Evolutionary conservation across 2,888 invertebrate genomes (phyloP).

Genomic region (Stenodera caucasica): DNA sequence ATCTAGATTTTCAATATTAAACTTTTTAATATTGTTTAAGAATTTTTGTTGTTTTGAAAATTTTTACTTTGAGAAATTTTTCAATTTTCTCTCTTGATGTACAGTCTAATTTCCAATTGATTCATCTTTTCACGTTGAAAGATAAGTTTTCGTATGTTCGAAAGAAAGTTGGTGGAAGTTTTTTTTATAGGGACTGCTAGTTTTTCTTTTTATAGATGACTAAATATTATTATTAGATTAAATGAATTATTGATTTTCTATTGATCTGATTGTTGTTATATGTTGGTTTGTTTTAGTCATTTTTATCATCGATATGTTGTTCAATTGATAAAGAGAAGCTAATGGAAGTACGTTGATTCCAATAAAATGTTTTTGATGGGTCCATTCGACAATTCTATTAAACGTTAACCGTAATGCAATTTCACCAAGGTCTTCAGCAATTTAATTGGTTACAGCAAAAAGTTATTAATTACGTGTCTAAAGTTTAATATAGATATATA

Average conservation of each 20-base stretch:
- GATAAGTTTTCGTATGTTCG: background rate
- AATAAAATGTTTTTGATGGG: slow-evolving; percentile 42
- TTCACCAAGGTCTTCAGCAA: slow-evolving; percentile 37
- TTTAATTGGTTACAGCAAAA: slow-evolving; percentile 39
- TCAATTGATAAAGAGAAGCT: slow-evolving; percentile 15
- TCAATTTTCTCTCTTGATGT: background rate
- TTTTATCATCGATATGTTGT: slow-evolving; percentile 23
- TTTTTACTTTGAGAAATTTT: background rate
- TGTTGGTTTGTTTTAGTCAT: slow-evolving; percentile 1
- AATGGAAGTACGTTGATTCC: slow-evolving; percentile 34
- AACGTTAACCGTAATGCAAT: slow-evolving; percentile 40
- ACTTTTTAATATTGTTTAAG: background rate
- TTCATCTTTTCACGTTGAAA: background rate
- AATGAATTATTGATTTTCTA: too few species aligned
- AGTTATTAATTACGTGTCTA: slow-evolving; percentile 41
- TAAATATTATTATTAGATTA: background rate
- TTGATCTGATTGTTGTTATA: too few species aligned
- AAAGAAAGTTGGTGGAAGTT: background rate
- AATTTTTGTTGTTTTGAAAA: background rate
- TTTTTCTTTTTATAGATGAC: background rate
- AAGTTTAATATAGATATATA: slow-evolving; percentile 36
- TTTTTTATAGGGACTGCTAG: background rate
- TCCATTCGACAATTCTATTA: slow-evolving; percentile 41
- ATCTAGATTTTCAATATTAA: background rate
- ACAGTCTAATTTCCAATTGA: background rate